These are phyloP conservation scores for Ophion slaviceki DNA, from an alignment of 2,888 invertebrate genomes.

Conservation along the genomic window DNA sequence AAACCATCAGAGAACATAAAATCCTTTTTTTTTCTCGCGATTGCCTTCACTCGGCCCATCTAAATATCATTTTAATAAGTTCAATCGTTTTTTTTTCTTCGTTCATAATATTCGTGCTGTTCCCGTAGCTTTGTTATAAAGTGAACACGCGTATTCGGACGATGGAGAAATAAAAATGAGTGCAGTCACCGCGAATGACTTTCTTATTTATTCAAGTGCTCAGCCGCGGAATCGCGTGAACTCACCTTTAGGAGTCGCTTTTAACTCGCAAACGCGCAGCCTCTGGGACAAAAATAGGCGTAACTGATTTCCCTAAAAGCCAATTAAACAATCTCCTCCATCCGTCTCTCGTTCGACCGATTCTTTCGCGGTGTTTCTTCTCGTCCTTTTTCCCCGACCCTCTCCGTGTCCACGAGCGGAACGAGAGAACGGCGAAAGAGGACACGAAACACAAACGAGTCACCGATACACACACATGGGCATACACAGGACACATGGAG, in stretches of 20 bases:
- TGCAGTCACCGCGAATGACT: not conserved
- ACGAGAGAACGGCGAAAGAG: slow-evolving; percentile 36
- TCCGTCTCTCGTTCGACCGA: slow-evolving; percentile 43
- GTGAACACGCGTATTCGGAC: too few relatives aligned
- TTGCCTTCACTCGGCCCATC: not conserved
- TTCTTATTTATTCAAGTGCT: not conserved
- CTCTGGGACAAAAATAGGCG: slow-evolving; percentile 42
- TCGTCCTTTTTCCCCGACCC: not conserved
- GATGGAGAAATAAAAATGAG: too few relatives aligned
- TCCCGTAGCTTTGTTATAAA: too few relatives aligned
- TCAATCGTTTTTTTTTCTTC: too few relatives aligned
- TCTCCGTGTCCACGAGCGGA: slow-evolving; percentile 41
- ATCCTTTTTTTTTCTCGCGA: not conserved
- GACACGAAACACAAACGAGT: slow-evolving; percentile 20
- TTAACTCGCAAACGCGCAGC: not conserved
- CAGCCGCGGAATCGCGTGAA: not conserved
- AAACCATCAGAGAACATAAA: not conserved
- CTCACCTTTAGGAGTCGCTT: not conserved
- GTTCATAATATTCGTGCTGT: too few relatives aligned
- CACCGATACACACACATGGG: slow-evolving; percentile 7
- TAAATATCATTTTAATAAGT: not conserved
- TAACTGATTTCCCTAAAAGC: slow-evolving; percentile 60
- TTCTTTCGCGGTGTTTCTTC: slow-evolving; percentile 20
- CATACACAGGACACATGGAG: not conserved
- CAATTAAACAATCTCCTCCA: slow-evolving; percentile 59